Conservation (phyloP, 2,888 invertebrate species). For the Melipona bicolor region DNA sequence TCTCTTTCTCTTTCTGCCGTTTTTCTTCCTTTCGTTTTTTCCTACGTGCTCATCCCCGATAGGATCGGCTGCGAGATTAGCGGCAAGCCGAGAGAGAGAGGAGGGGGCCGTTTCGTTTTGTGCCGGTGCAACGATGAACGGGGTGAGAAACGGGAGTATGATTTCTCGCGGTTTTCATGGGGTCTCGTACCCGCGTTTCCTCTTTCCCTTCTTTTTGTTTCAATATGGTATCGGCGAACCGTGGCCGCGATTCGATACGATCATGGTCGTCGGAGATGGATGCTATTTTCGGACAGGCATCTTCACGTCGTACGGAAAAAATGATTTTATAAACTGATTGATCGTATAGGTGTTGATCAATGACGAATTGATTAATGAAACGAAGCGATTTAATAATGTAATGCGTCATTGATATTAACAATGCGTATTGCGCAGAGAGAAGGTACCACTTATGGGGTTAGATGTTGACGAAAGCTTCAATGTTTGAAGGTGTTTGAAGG, state of each 20-base stretch:
- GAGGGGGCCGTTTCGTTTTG: constrained; percentile 37
- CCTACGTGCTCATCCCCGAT: constrained; percentile 50
- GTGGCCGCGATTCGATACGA: constrained; percentile 26
- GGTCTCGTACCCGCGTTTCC: neutral
- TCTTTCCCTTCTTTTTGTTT: constrained; percentile 6
- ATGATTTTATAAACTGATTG: constrained; percentile 23
- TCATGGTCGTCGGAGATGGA: constrained; percentile 26
- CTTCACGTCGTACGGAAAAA: neutral
- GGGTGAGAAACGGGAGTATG: constrained; percentile 25
- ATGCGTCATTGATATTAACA: too few species aligned
- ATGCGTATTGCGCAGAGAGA: too few species aligned
- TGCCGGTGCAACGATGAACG: neutral
- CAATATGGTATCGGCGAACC: constrained; percentile 5
- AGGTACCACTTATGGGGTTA: too few species aligned
- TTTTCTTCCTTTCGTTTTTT: constrained; percentile 25
- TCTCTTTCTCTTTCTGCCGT: too few species aligned
- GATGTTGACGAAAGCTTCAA: too few species aligned
- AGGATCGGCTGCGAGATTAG: constrained; percentile 62
- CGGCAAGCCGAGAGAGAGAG: constrained; percentile 15
- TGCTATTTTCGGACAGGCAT: neutral
- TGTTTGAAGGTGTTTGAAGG: too few species aligned
- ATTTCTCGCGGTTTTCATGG: constrained; percentile 54
- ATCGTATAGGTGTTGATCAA: constrained; percentile 2
- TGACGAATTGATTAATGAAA: neutral
- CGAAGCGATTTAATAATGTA: too few species aligned